Conservation (phyloP, 2,888 invertebrate genomes). For the Axea sp. region DNA sequence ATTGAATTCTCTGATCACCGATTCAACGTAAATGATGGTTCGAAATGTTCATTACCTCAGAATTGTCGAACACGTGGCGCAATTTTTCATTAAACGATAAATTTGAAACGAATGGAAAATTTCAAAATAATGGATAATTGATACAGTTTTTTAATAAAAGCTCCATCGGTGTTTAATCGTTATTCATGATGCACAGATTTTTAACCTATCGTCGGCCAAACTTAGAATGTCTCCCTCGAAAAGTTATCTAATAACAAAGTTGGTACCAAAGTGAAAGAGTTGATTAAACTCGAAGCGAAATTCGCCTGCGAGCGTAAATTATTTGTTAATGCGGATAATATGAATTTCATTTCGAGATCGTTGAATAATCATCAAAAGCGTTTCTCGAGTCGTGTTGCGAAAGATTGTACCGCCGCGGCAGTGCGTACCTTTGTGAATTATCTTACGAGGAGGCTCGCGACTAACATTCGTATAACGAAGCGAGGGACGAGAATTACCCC, state of each 20-base stretch:
- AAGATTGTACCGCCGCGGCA: slow-evolving; percentile 35
- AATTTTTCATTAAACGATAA: too few species aligned
- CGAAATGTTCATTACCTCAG: too few species aligned
- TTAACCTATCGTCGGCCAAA: too few species aligned
- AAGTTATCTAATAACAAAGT: slow-evolving; percentile 55
- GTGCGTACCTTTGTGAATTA: slow-evolving; percentile 59
- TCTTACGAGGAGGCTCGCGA: slow-evolving; percentile 35
- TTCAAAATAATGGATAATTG: too few species aligned
- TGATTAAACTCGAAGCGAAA: slow-evolving; percentile 50
- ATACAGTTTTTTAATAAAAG: too few species aligned
- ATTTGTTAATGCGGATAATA: slow-evolving; percentile 62
- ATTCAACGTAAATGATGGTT: too few species aligned
- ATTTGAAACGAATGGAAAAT: too few species aligned
- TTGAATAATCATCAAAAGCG: slow-evolving; percentile 62
- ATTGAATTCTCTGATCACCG: too few species aligned
- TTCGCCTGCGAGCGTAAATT: slow-evolving; percentile 48
- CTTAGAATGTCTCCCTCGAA: slow-evolving; percentile 15
- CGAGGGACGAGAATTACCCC: slow-evolving; percentile 40
- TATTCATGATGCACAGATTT: too few species aligned
- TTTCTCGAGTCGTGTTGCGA: slow-evolving; percentile 48
- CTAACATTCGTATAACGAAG: slow-evolving; percentile 45
- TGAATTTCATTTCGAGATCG: slow-evolving; percentile 62
- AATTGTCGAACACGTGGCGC: too few species aligned
- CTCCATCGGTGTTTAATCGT: too few species aligned
- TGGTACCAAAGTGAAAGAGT: slow-evolving; percentile 50